Conservation (phyloP, 2,797 vertebrate genomes). For the Takifugu ocellatus region DNA sequence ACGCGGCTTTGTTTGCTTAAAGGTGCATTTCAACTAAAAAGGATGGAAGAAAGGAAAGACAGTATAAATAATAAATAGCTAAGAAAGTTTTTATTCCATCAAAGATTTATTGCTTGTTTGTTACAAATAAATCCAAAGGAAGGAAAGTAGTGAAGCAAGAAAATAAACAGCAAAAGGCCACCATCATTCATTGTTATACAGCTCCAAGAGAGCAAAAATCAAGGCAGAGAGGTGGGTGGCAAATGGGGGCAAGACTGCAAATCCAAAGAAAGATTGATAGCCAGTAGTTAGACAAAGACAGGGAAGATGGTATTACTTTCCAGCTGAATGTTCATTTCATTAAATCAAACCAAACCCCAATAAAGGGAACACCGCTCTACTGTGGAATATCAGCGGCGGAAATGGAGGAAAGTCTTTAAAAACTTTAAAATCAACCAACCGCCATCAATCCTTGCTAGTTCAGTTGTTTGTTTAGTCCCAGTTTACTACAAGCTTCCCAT, state of each 20-base stretch:
- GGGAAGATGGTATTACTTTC: constrained; percentile 20
- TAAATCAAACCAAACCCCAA: constrained; percentile 30
- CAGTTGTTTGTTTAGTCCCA: no score
- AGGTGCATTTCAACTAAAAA: constrained; percentile 55
- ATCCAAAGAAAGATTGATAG: constrained; percentile 44
- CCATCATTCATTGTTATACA: constrained; percentile 36
- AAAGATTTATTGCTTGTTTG: constrained; percentile 34
- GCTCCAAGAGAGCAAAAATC: constrained; percentile 19
- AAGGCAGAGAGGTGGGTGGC: constrained; percentile 17
- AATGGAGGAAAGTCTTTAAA: not conserved
- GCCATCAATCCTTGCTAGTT: no score
- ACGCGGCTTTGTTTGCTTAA: constrained; percentile 63
- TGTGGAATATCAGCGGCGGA: not conserved
- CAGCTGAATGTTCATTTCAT: constrained; percentile 20
- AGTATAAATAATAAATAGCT: constrained; percentile 24
- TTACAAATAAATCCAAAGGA: constrained; percentile 29
- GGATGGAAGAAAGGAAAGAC: constrained; percentile 26
- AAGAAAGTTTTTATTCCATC: constrained; percentile 13
- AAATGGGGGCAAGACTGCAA: constrained; percentile 25
- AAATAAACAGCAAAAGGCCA: constrained; percentile 14
- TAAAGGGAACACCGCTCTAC: constrained; percentile 4
- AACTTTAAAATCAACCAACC: no score
- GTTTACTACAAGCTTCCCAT: no score
- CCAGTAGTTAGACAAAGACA: constrained; percentile 36
- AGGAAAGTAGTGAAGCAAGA: not conserved